Evolutionary conservation across 2,113 vertebrate genomes (phyloP), one percentile per base, ranked within the genome.

Genomic region (cattle (Bos taurus)): DNA sequence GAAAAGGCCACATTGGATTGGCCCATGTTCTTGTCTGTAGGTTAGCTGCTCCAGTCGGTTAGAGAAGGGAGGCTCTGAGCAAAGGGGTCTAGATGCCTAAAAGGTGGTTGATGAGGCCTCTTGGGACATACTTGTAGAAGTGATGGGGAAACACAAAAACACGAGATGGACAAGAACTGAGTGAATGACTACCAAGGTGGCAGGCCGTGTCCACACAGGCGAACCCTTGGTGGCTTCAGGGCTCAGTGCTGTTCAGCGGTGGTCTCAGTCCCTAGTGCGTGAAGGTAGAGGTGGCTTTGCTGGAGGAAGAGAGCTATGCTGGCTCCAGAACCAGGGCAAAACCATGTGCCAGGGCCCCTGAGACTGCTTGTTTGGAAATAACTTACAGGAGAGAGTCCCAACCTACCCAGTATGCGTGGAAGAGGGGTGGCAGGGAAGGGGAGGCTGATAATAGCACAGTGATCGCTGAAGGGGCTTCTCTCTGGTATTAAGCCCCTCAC

Each of bases 371-470:
- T 48, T 48, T 60, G 52, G 50, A 81, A 64, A 81, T 6, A 33
- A 67, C 81, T 74, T 25, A 25, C 54, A 23, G 84, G 46, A 59
- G 88, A 88, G 80, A 54, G n/a, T 26, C 26, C 40, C 62, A 23
- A 50, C 30, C 84, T 48, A 6, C 80, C 33, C 43, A 28, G 33
- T 30, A 33, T 36, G 43, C 1, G 0, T 1, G 60, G 40, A 64
- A 10, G 23, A 25, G 59, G 30, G 2, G 6, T 3, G 50, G 33
- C 0, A 5, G 0, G 26, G 25, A 15, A 3, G 3, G 2, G 36
- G 86, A 8, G 43, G 8, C 6, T 30, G 21, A 33, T 1, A 36
- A 10, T 15, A 12, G 40, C 17, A 28, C 13, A 54, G 30, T 23
- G 62, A 26, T 40, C 7, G 0, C 23, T 1, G 1, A 46, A 9